Base-by-base conservation (phyloP, 2,888 invertebrate genomes). In the Anticlea derivata region DNA sequence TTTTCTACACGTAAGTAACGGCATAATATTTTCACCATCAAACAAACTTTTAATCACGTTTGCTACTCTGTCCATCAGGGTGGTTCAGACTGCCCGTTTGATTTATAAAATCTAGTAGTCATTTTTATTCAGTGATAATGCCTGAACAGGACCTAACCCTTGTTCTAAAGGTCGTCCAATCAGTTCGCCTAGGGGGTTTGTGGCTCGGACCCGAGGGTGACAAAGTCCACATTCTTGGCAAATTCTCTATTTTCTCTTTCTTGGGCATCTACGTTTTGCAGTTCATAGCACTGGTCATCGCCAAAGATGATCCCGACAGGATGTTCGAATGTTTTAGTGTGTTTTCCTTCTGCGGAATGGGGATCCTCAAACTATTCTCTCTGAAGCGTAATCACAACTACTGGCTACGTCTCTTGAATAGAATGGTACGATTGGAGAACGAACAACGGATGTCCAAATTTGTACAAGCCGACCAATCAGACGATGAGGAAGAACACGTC, bases 251-350 rank as follows among this genome's bases (percentile, higher is more conserved):
- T 0, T 34, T 68, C 13, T 75, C 75, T 51, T 80, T 74, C 39
- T 10, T 79, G 1, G 11, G 55, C 2, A 70, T 68, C 1, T 76
- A 65, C 22, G 8, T 72, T 1, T 60, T 72, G 5, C 84, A 83
- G 65, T 12, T 74, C 0, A 67, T 78, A 22, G 72, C 61, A 6
- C 26, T 86, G 1, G 45, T 72, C 26, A 57, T 61, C 22, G 70
- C 72, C 1, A 73, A 54, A 33, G 63, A 68, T n/a, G 73, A 86
- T 31, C 54, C 65, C 0, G 68, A 75, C 7, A 71, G 63, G 13
- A 57, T 83, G 0, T 81, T 86, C 38, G 78, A 82, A 66, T 80
- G 81, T 50, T 77, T 82, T 41, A 84, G 86, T 45, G 63, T 82
- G 0, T 65, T 84, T 0, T 71, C 78, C 0, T 87, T 86, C 52